Conservation (phyloP, 2,888 invertebrate species). For the Drosophila histrio region DNA sequence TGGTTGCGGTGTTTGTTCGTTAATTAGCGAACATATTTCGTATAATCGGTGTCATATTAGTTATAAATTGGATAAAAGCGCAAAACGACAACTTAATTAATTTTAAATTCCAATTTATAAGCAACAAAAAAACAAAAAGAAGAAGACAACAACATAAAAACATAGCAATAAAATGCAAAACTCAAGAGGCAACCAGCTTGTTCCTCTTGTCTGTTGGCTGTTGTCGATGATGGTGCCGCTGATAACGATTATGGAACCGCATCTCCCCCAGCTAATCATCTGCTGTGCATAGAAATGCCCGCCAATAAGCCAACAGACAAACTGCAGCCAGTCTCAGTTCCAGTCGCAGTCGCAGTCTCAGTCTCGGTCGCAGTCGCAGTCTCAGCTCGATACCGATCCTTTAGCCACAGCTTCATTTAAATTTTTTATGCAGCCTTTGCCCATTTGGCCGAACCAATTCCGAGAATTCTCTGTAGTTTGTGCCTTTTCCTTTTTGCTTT, state of each 20-base stretch:
- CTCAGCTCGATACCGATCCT: conserved; percentile 9
- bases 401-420: conserved; percentile 73
- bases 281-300: conserved; percentile 41
- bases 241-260: conserved; percentile 68
- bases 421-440: conserved; percentile 58
- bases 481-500: conserved; percentile 6
- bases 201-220: conserved; percentile 8
- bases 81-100: conserved; percentile 84
- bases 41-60: conserved; percentile 84
- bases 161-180: conserved; percentile 29
- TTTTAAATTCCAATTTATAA: conserved; percentile 83
- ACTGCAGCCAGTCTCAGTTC: conserved; percentile 40
- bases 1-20: conserved; percentile 82
- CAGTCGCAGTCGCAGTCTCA: neutral
- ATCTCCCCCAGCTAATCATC: conserved; percentile 42
- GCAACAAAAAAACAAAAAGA: conserved; percentile 43
- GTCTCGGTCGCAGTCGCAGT: neutral
- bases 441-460: conserved; percentile 58
- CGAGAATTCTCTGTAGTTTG: conserved; percentile 47
- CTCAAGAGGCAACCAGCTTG: conserved; percentile 16
- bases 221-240: conserved; percentile 62
- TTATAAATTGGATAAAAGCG: conserved; percentile 84
- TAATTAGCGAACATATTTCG: conserved; percentile 85
- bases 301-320: conserved; percentile 52
- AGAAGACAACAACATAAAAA: too few species aligned